Percentiles rank a stretch among this genome's conserved stretches.
Evolutionary conservation across 2,113 vertebrate genomes (phyloP).

Genomic region (Engystomops pustulosus): DNA sequence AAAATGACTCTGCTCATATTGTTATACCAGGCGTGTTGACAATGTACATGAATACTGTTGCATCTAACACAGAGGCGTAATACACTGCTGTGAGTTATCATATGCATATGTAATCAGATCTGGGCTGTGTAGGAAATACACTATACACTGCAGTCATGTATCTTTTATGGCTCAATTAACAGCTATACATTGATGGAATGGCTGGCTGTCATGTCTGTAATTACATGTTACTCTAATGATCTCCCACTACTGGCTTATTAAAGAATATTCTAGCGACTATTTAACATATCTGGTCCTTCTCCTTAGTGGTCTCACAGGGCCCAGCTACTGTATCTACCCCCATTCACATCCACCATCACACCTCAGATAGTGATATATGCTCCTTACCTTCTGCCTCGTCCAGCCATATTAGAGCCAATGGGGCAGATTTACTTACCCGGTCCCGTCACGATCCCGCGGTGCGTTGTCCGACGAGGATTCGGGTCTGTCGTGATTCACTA

Average conservation of each 20-base stretch:
- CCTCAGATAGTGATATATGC: neutral
- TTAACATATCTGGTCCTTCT: neutral
- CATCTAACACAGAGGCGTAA: neutral
- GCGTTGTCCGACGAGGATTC: too few relatives aligned
- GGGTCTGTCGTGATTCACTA: too few relatives aligned
- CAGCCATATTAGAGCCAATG: neutral
- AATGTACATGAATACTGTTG: neutral
- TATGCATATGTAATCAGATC: neutral
- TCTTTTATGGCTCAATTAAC: slow-evolving; percentile 21
- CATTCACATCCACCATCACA: neutral
- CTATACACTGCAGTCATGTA: slow-evolving; percentile 21
- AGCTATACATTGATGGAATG: neutral
- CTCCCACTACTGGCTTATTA: neutral
- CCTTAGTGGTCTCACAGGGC: slow-evolving; percentile 12
- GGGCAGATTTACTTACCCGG: too few relatives aligned
- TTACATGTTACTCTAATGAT: slow-evolving; percentile 1
- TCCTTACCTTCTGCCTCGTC: neutral
- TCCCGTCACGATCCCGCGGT: too few relatives aligned
- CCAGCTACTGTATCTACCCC: neutral
- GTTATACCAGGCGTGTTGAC: neutral
- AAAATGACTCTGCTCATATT: neutral
- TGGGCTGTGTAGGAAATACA: neutral
- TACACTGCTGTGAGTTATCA: neutral
- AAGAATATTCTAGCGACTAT: neutral
- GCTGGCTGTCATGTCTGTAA: neutral